Base-by-base conservation (phyloP, 2,888 invertebrate species). In the Caenorhabditis uteleia region DNA sequence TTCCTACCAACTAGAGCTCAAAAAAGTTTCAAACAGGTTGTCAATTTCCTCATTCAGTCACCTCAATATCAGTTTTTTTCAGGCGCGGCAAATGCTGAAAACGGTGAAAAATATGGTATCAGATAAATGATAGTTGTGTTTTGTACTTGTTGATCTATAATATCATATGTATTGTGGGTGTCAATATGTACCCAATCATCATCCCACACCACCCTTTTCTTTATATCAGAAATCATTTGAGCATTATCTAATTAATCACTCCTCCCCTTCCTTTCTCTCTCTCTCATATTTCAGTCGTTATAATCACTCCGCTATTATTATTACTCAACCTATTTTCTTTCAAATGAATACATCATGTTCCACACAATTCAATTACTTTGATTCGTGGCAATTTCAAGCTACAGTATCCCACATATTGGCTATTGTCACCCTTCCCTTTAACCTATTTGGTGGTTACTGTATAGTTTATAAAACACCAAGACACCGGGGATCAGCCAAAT, bases 371-470 rank as follows among this genome's bases (percentile, higher is more conserved):
- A n/a, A n/a, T n/a, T n/a, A n/a, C n/a, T 54, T 48, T 44, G 60
- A 55, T 27, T 34, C 44, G 0, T 44, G 40, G 45, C 54, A 61
- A 26, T 61, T 61, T 45, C 60, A 54, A 25, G 55, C 60, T 0
- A 50, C 60, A 0, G 48, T 38, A n/a, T 50, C 49, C 2, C 60
- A 61, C 31, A 45, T 61, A 21, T 20, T 61, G 3, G 33, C 46
- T 3, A 3, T 46, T 10, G 16, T 55, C 2, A 49, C 60, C 7
- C 36, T 55, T 23, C 60, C 60, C 7, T 50, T 61, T 14, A 61
- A 61, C 18, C 14, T 55, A 14, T 61, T 61, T 27, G 49, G 54
- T 21, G 60, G 49, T 2, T 61, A 61, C 46, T 61, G 60, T 50
- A 61, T 61, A 18, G 26, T 49, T 8, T 40, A 42, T 18, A 61